phyloP scores from a whole-genome alignment of 2,888 invertebrate genomes.

The Heliconius ismenius region DNA sequence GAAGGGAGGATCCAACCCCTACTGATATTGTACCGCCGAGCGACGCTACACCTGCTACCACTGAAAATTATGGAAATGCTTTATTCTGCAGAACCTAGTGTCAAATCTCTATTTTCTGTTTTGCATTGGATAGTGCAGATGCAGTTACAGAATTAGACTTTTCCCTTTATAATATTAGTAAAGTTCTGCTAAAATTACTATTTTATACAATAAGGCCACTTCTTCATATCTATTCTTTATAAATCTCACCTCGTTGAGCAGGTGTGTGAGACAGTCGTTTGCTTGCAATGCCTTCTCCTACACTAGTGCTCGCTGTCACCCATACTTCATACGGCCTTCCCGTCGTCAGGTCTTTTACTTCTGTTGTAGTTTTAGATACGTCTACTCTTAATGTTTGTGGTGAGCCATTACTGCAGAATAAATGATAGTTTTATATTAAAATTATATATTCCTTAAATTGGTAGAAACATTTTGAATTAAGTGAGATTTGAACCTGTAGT shows the following conservation, averaged over 20 bases:
- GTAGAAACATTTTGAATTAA: too few relatives aligned
- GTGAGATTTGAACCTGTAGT: too few relatives aligned
- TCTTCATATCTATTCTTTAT: too few relatives aligned
- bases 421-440: not conserved
- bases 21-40: conserved; percentile 78
- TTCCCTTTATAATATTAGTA: too few relatives aligned
- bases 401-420: conserved; percentile 58
- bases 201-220: too few relatives aligned
- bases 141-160: too few relatives aligned
- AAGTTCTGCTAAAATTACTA: too few relatives aligned
- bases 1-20: conserved; percentile 69
- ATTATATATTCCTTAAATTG: too few relatives aligned
- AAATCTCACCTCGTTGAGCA: conserved; percentile 70
- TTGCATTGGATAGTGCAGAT: too few relatives aligned
- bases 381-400: conserved; percentile 64
- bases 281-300: conserved; percentile 80
- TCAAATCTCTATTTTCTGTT: too few relatives aligned
- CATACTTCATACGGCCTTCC: conserved; percentile 83
- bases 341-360: conserved; percentile 60
- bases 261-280: conserved; percentile 74
- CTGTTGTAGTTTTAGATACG: conserved; percentile 53
- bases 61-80: conserved; percentile 60
- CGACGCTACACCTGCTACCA: conserved; percentile 84
- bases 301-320: conserved; percentile 83
- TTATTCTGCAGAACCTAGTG: not conserved